Conservation (phyloP, 2,797 vertebrate species). For the Lates japonicus region DNA sequence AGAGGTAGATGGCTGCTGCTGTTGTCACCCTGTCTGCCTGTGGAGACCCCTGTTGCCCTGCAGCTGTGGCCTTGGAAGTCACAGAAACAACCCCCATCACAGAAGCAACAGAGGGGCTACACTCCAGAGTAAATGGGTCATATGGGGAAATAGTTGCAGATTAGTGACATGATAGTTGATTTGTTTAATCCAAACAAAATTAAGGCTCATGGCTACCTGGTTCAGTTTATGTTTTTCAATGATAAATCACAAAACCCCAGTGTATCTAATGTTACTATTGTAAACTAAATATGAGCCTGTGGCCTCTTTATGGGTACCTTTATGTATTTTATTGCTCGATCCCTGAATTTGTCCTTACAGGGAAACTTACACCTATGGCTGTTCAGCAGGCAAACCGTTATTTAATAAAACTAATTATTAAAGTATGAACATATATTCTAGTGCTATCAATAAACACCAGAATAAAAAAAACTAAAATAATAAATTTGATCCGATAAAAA, state of each 20-base stretch:
- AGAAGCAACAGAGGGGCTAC: not conserved
- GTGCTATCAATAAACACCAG: too few relatives aligned
- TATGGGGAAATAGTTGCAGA: not conserved
- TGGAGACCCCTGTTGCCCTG: conserved; percentile 4
- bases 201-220: not conserved
- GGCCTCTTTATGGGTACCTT: not conserved
- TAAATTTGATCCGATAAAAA: too few relatives aligned
- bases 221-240: not conserved
- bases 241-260: not conserved
- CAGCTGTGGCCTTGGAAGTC: conserved; percentile 42
- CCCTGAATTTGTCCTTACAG: not conserved
- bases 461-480: too few relatives aligned
- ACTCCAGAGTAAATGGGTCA: not conserved
- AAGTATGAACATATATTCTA: too few relatives aligned
- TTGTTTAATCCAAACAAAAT: not conserved
- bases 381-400: too few relatives aligned
- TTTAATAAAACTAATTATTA: too few relatives aligned
- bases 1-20: conserved; percentile 30
- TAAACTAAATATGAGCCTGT: not conserved
- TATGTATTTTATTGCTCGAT: too few relatives aligned
- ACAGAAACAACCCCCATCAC: conserved; percentile 8
- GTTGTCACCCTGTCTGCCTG: conserved; percentile 4
- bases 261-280: not conserved
- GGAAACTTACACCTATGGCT: not conserved
- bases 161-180: not conserved